Evolutionary conservation across 2,888 invertebrate species (phyloP), one percentile per base, ranked within the genome.

Genomic region (Salticus scenicus): DNA sequence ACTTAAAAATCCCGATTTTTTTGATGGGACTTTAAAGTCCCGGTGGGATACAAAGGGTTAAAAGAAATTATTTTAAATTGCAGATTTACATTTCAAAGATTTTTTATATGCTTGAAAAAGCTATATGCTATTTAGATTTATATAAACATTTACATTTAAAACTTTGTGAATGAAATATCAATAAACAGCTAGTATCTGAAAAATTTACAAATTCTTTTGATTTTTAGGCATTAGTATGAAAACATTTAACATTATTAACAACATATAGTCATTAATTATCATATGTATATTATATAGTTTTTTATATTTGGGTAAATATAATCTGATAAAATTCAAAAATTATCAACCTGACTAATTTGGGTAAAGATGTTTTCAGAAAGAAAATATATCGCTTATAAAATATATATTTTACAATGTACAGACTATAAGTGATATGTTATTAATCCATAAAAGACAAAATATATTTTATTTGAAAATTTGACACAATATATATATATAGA

Each of bases 361-460:
- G 14, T 17, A 47, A 57, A 24, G 57, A 20, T 24, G 2, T 4
- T 57, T 57, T 57, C 24, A 57, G 57, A 57, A 57, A 57, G 24
- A 24, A 57, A 57, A 24, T 57, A 57, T 57, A 57, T 57, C 14
- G 24, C 4, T 57, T 24, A 57, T 57, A 57, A 57, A 57, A 57
- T 57, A 57, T 57, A 57, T 57, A 57, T 57, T 57, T 47, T 57
- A 4, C 24, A 57, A 24, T 24, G 57, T 57, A 57, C 24, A 57
- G 10, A 17, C 2, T 12, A 57, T 57, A 1, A 57, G 24, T 57
- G 57, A 57, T 57, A 57, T 57, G 57, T 57, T n/a, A 24, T 57
- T 57, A 57, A 57, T 20, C 2, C 57, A 57, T 5, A 57, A 57
- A 24, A 57, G 57, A 57, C 24, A 57, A 57, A 24, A 57, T 57